Base-by-base conservation (phyloP, 2,797 vertebrate species). In the Pseudomugil tenellus region DNA sequence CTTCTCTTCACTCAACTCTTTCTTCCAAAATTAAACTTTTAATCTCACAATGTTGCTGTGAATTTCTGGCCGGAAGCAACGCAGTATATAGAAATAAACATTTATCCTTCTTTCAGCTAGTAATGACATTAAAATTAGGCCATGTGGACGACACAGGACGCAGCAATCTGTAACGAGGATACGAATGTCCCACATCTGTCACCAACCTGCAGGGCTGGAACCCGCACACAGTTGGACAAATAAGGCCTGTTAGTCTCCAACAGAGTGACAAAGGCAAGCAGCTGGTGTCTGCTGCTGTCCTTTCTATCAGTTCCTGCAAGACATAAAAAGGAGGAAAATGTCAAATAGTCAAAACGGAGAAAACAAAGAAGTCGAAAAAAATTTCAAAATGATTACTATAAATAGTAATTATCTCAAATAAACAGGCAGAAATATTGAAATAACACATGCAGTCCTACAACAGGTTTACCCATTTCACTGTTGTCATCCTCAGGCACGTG, bases 211-310 rank as follows among this genome's bases (percentile, higher is more conserved):
- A 98, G 91, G 0, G 96, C 96, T 0, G 96, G 96, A 4, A 95
- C 71, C 0, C 96, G 91, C 6, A 96, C 85, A 0, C 96, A 97
- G 93, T 96, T 98, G 32, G 96, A 93, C 81, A 98, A 81, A 87
- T 97, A 98, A 0, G 96, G 95, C 52, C 95, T 98, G 92, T 94
- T 97, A 81, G 97, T 98, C 91, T 98, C 97, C 78, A 98, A 81
- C 71, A 98, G 91, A 4, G 96, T 98, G 69, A 98, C 96, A 0
- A 96, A 98, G 77, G 94, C 91, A 0, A 98, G 87, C 65, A 98
- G 91, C 91, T 97, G 97, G 87, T 97, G 97, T 74, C 21, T 90
- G 80, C 75, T 82, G 91, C 94, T 96, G 81, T 93, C 75, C 3
- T 80, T 91, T 12, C 85, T 89, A 2, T 74, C 89, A 14, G 88